Conservation (phyloP, 2,797 vertebrate species). For the Molossus alvarezi region DNA sequence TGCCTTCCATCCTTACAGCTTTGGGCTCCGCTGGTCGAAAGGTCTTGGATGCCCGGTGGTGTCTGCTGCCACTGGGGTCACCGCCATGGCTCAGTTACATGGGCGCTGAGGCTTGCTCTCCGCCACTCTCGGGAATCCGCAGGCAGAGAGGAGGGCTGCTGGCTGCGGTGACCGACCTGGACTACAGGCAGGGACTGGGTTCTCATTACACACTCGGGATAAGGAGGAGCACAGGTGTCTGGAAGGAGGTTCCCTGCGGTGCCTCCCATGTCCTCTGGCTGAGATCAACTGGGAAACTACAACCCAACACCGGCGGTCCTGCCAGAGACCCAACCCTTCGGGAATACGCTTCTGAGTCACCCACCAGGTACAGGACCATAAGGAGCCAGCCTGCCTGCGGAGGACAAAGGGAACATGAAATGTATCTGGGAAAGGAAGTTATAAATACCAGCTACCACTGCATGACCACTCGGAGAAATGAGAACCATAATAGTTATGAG, state of each 20-base stretch:
- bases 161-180: neutral
- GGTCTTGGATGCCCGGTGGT: neutral
- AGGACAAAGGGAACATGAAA: neutral
- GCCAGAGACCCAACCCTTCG: neutral
- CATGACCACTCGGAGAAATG: neutral
- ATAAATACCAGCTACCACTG: neutral
- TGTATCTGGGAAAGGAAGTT: neutral
- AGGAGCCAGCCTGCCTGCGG: neutral
- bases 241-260: neutral
- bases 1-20: neutral
- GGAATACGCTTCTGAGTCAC: neutral
- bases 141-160: neutral
- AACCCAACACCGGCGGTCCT: neutral
- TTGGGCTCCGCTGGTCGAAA: neutral
- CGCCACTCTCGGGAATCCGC: neutral
- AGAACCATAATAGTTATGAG: neutral
- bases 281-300: slow-evolving; percentile 9
- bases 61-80: neutral
- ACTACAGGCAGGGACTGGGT: neutral
- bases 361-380: neutral
- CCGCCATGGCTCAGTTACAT: neutral
- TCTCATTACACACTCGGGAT: neutral
- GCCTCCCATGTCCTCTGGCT: neutral
- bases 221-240: neutral
- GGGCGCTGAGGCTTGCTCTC: neutral